Evolutionary conservation across 92 coral and sea anemone genomes (phyloP), one percentile per base, ranked within the genome.

Genomic region (Porites lobata): DNA sequence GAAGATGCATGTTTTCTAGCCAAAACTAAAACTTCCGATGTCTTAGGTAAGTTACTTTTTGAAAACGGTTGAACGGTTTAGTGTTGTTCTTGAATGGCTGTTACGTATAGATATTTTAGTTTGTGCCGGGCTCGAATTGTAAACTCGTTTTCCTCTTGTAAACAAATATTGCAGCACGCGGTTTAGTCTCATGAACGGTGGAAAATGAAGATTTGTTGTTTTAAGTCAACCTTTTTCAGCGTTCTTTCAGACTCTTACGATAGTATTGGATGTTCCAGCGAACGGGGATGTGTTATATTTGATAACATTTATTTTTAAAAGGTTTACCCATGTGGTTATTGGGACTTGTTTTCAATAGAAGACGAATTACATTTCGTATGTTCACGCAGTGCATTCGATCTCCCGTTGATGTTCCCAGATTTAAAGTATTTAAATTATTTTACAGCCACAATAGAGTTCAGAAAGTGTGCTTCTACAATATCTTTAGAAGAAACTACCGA

Each of bases 1-100:
- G 99, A 96, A 43, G 99, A 96, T 95, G 98, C 99, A 79, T 96
- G 83, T 68, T 96, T 96, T 82, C 86, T 93, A 59, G 92, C 99
- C 32, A 95, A 92, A 78, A 96, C 91, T 80, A 88, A 88, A 11
- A 72, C 74, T 20, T 90, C 88, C 38, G 96, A 91, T 65, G 98
- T 95, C 50, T 76, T 96, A 87, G 99, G 99, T 96, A 78, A 82
- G 97, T 79, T 59, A 7, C 8, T 19, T 52, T 22, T 13, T 51
- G 50, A 0, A 0, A 26, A 18, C 4, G 19, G 19, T 19, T 65
- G 6, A 29, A n/a, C 6, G 20, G 20, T 20, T 65, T 18, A 24
- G 14, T 21, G 24, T 4, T 21, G 4, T 9, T 26, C 24, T 6
- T 4, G 15, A 8, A 67, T 22, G 29, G 15, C 47, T 22, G 15